Conservation (phyloP, 2,113 vertebrate genomes). For the Piaya cayana region DNA sequence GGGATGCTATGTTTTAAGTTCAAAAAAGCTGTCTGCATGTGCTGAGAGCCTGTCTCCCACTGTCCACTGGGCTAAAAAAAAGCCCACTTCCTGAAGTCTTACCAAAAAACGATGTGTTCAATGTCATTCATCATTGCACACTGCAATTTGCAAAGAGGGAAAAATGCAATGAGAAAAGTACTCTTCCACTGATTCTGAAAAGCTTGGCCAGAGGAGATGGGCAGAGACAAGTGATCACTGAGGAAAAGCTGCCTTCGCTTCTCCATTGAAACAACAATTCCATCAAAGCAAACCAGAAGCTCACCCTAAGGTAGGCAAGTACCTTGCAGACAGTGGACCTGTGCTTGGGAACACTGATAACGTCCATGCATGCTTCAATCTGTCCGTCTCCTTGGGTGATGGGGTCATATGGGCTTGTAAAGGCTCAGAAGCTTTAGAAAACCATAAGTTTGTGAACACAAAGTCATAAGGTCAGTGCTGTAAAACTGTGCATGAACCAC, state of each 20-base stretch:
- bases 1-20: not conserved
- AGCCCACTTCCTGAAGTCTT: not conserved
- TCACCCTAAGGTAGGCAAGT: not conserved
- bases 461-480: not conserved
- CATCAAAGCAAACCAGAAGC: not conserved
- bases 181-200: not conserved
- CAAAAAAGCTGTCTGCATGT: not conserved
- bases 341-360: not conserved
- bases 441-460: not conserved
- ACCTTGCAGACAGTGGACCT: not conserved
- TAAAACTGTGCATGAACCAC: not conserved
- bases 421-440: not conserved
- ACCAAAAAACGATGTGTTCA: not conserved
- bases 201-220: not conserved
- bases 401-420: not conserved
- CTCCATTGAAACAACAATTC: not conserved
- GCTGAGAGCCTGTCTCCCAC: not conserved
- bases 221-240: accelerated
- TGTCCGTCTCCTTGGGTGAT: not conserved
- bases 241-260: not conserved
- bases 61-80: not conserved
- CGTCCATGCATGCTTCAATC: not conserved
- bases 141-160: not conserved
- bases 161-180: not conserved
- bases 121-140: not conserved